Evolutionary conservation across 2,888 invertebrate species (phyloP).

Genomic region (Trisateles emortualis): DNA sequence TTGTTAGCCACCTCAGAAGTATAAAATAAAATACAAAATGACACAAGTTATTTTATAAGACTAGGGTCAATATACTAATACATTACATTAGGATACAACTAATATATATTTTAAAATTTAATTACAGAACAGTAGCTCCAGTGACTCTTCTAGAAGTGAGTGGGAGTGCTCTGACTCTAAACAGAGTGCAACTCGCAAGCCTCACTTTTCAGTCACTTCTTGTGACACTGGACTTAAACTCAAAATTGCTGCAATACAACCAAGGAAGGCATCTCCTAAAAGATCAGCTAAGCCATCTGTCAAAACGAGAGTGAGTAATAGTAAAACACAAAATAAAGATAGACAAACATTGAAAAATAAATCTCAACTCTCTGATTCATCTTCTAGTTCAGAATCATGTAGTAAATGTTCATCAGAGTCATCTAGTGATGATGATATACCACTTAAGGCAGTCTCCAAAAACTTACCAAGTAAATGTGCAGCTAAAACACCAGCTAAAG

Average conservation of each 20-base stretch:
- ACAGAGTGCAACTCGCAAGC: slow-evolving; percentile 67
- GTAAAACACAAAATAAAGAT: slow-evolving; percentile 52
- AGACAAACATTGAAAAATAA: slow-evolving; percentile 63
- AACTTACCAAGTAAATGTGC: slow-evolving; percentile 68
- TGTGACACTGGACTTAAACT: slow-evolving; percentile 88
- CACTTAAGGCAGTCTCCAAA: slow-evolving; percentile 77
- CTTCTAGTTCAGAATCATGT: slow-evolving; percentile 83
- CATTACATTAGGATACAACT: no score
- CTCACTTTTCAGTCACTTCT: slow-evolving; percentile 88
- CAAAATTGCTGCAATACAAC: slow-evolving; percentile 88
- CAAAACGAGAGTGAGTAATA: slow-evolving; percentile 68
- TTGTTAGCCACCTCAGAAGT: no score
- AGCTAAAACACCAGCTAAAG: slow-evolving; percentile 58
- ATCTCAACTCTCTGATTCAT: slow-evolving; percentile 72
- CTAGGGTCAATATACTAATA: no score
- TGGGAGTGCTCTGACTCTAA: slow-evolving; percentile 77
- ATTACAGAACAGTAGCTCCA: slow-evolving; percentile 78
- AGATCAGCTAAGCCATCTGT: slow-evolving; percentile 69
- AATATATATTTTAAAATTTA: slow-evolving; percentile 12
- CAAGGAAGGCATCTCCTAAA: slow-evolving; percentile 73
- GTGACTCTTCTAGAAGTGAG: slow-evolving; percentile 77
- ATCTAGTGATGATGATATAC: slow-evolving; percentile 81
- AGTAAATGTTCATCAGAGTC: slow-evolving; percentile 81
- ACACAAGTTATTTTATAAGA: no score
- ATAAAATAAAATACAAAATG: no score